Conservation (phyloP, 2,113 vertebrate species). For the Okapia johnstoni region DNA sequence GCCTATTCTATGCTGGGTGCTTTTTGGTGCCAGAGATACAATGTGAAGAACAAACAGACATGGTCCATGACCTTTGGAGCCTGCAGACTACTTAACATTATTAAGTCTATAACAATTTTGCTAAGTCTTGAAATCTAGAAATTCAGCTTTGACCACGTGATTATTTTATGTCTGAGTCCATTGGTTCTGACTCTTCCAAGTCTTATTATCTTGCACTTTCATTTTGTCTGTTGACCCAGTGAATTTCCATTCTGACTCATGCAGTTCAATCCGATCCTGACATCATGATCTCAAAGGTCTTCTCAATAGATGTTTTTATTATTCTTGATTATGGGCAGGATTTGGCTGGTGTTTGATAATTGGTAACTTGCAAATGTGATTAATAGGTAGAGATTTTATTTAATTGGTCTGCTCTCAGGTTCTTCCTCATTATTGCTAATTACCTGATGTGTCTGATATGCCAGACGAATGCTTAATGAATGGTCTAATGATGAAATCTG, state of each 20-base stretch:
- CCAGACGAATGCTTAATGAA: background rate
- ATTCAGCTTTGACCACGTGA: background rate
- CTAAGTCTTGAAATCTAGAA: background rate
- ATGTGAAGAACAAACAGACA: background rate
- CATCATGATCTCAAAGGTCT: background rate
- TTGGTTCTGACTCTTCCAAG: background rate
- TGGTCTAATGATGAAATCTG: background rate
- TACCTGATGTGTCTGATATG: background rate
- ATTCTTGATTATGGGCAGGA: background rate
- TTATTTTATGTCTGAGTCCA: background rate
- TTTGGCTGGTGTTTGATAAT: background rate
- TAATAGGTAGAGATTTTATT: background rate
- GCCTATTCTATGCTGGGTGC: background rate
- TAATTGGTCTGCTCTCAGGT: constrained; percentile 18
- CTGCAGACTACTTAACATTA: background rate
- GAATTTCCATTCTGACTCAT: constrained; percentile 47
- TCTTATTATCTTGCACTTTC: background rate
- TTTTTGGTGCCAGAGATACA: background rate
- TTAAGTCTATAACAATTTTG: background rate
- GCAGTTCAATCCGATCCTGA: background rate
- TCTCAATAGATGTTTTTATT: background rate
- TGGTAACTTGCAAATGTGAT: constrained; percentile 25
- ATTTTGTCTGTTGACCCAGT: background rate
- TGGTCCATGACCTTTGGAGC: background rate
- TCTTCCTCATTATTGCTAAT: constrained; percentile 48